Base-by-base conservation (phyloP, 1,140 invertebrate species). In the Pogonomyrmex barbatus region DNA sequence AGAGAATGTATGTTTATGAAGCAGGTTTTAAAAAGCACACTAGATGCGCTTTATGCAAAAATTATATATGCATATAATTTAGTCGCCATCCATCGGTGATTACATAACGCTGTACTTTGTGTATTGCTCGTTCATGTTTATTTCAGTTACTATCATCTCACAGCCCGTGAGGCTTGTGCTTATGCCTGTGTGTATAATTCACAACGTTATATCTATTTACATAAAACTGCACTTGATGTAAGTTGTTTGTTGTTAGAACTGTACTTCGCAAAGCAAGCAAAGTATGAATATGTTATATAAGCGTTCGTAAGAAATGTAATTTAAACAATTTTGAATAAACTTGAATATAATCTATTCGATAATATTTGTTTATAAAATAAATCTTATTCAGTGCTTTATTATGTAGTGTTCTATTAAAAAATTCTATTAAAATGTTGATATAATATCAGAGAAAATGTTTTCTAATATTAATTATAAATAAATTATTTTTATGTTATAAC, bases 101-200 rank as follows among this genome's bases (percentile, higher is more conserved):
- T 42, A n/a, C 12, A 75, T 58, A 58, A 75, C 8, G 71, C 36
- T 75, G 54, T 6, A 58, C 12, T 75, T 75, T 75, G 24, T 42
- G 1, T 45, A 42, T 42, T 30, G 12, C n/a, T 58, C 8, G 24
- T 75, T 60, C 12, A 60, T 60, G 24, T 75, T 75, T 75, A 60
- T 30, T 17, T 60, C 6, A 58, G 36, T 75, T 45, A 60, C 5
- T 75, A 58, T 60, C 54, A 58, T 60, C 54, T 45, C 39, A 24
- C 24, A 17, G 10, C 36, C 30, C n/a, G 2, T 75, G 14, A 30
- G 42, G 9, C 24, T 58, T 54, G 17, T 5, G 36, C 54, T 10
- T 58, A 30, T 9, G 56, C 24, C 24, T 58, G n/a, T 75, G 17
- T 75, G 17, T 58, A 14, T 6, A 42, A 75, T 42, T 73, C n/a